Base-by-base conservation (phyloP, 1,140 invertebrate species). In the Onthophagus taurus region DNA sequence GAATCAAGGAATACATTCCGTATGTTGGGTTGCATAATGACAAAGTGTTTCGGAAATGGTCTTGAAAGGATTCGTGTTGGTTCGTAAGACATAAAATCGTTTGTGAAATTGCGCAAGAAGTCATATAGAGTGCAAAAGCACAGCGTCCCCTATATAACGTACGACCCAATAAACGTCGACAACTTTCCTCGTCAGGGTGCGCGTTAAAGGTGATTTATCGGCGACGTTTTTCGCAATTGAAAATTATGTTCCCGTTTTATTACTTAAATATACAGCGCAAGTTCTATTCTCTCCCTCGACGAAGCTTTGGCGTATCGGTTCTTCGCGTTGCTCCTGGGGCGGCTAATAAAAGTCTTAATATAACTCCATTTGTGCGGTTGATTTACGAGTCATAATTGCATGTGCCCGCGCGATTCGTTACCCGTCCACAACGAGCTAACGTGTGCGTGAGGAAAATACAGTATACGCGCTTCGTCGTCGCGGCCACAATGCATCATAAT, bases 311-410 rank as follows among this genome's bases (percentile, higher is more conserved):
- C 35, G 17, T 18, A 21, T 7, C 18, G 35, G 19, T 52, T 52
- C 50, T 49, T 50, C 49, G 44, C 47, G 50, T 52, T 45, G 42
- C 9, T 20, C 19, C 6, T 6, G 21, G 13, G 21, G 18, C 29
- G 45, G 43, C 49, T 51, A 55, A 55, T 55, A 55, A 55, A 55
- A 50, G 49, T 53, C 53, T 41, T 49, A 51, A 53, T 55, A 55
- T 55, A 55, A 55, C 53, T 55, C 51, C 53, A 55, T 55, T 55
- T 55, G 48, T 45, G 50, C 50, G 39, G 35, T 39, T 55, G 53
- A 55, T 55, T 55, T 55, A 55, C 47, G 50, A 45, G 35, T 49
- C 46, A 41, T 55, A 55, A 55, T 55, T 55, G 53, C 53, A 55
- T 55, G 53, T 52, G 53, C 45, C 46, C 48, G 29, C 47, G 45